Evolutionary conservation across 2,888 invertebrate species (phyloP).

Genomic region (Zeuzera pyrina): DNA sequence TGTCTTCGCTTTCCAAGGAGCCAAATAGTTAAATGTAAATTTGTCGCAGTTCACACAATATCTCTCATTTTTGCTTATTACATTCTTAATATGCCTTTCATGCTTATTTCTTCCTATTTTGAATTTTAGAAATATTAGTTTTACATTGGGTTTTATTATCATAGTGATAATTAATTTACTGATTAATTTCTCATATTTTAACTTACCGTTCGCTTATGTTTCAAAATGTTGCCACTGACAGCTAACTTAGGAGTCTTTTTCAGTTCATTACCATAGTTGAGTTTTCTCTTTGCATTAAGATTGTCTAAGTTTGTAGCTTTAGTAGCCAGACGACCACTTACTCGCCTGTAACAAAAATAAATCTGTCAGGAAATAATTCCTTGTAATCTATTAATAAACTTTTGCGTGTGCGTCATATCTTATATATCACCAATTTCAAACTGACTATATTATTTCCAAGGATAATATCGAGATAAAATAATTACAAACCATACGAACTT

Average conservation of each 20-base stretch:
- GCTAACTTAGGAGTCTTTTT: slow-evolving; percentile 43
- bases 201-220: slow-evolving; percentile 58
- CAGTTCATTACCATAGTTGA: slow-evolving; percentile 39
- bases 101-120: too few species aligned
- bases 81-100: too few species aligned
- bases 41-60: too few species aligned
- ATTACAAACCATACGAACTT: too few species aligned
- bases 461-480: too few species aligned
- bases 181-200: too few species aligned
- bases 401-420: slow-evolving; percentile 1
- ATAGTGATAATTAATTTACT: too few species aligned
- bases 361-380: not conserved
- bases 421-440: not conserved
- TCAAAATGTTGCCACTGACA: slow-evolving; percentile 55
- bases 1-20: too few species aligned
- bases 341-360: slow-evolving; percentile 31
- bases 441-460: not conserved
- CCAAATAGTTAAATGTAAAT: too few species aligned
- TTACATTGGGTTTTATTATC: too few species aligned
- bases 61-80: too few species aligned
- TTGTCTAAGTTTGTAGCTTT: slow-evolving; percentile 29
- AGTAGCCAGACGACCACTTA: slow-evolving; percentile 55
- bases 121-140: too few species aligned
- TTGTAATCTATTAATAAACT: not conserved
- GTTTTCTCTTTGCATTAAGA: slow-evolving; percentile 42